Evolutionary conservation across 2,888 invertebrate species (phyloP).

Genomic region (Polymixis lichenea): DNA sequence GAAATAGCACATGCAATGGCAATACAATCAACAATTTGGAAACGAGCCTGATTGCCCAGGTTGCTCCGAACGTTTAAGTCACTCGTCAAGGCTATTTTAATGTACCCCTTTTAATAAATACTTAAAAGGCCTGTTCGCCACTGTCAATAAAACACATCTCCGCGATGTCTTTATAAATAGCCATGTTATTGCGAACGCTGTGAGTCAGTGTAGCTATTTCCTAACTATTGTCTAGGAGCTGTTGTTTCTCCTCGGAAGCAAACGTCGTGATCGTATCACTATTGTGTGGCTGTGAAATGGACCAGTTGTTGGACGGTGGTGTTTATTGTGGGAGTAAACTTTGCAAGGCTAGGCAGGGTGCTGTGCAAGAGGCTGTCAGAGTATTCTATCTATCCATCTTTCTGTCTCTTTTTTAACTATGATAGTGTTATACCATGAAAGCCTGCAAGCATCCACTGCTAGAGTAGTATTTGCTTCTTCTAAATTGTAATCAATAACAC

Average conservation of each 20-base stretch:
- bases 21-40: neutral
- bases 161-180: slow-evolving; percentile 41
- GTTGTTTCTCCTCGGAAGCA: slow-evolving; percentile 74
- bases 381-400: too few species aligned
- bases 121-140: neutral
- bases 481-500: neutral
- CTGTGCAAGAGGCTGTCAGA: neutral
- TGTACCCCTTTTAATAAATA: neutral
- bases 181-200: slow-evolving; percentile 32
- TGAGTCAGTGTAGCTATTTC: slow-evolving; percentile 62
- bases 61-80: neutral
- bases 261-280: slow-evolving; percentile 72
- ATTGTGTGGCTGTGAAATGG: slow-evolving; percentile 48
- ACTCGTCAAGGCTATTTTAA: neutral
- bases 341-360: slow-evolving; percentile 6
- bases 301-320: slow-evolving; percentile 28
- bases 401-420: neutral
- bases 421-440: neutral
- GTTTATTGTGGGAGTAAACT: slow-evolving; percentile 21
- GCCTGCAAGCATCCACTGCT: neutral
- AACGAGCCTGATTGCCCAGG: too few species aligned
- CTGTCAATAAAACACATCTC: slow-evolving; percentile 30
- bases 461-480: neutral
- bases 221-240: slow-evolving; percentile 66
- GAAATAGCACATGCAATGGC: neutral